Evolutionary conservation across 2,797 vertebrate species (phyloP), one percentile per base, ranked within the genome.

Genomic region (Anableps anableps): DNA sequence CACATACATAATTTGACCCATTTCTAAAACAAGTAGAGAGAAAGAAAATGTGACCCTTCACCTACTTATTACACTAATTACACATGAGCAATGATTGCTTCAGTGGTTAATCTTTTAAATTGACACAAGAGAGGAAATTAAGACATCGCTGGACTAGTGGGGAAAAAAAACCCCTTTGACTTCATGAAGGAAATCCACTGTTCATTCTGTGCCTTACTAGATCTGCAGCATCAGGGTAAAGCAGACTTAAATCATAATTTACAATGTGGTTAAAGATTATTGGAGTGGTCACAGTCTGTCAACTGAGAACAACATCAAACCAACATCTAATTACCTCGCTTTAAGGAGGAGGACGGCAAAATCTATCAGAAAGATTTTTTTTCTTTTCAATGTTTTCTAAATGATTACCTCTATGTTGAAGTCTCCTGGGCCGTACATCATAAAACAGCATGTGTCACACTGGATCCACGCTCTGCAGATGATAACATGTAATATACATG

Each of bases 61-160:
- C 88, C 87, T 83, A 91, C 82, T 93, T 94, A 94, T 93, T 92
- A 91, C 80, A 91, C 86, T 93, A 94, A 94, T 94, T 93, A 93
- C 93, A 92, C 74, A 83, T 92, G 84, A 87, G 76, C 58, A 79
- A 74, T 85, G 86, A 82, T 79, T 34, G 64, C 75, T 84, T 88
- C 74, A 38, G 78, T 72, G 66, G 83, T 88, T 80, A 88, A 94
- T 91, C 91, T 88, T 48, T 85, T 80, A 76, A 92, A 86, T 23
- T 84, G 91, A 90, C 86, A 87, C 81, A 85, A 60, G 47, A 88
- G 91, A 89, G 79, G 79, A 90, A 91, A 94, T 93, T 55, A 89
- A 88, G 86, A 83, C 76, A 84, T 87, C 58, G 80, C 90, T 87
- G 90, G 74, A 86, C 14, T 38, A 6, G 1, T n/a, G 23, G 5